Conservation (phyloP, 2,797 vertebrate genomes). For the Chelon labrosus region DNA sequence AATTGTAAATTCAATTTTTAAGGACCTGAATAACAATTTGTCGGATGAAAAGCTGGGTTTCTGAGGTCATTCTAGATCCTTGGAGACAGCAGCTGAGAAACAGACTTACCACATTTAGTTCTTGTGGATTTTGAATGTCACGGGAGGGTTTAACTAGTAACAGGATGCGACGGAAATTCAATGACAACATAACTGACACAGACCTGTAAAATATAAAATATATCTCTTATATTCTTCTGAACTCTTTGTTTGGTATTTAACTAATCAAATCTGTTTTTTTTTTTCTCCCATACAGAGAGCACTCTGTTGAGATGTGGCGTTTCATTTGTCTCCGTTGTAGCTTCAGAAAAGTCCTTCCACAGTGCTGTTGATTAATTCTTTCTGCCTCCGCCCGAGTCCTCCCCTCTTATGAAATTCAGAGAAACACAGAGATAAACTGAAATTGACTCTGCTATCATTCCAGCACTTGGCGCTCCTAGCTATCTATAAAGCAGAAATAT, state of each 20-base stretch:
- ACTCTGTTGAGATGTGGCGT: not conserved
- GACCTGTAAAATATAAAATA: not conserved
- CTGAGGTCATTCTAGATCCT: not conserved
- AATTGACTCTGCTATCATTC: conserved; percentile 54
- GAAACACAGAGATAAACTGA: conserved; percentile 44
- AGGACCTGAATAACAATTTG: no score
- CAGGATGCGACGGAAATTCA: no score
- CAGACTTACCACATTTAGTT: not conserved
- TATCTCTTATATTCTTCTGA: not conserved
- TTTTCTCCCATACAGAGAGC: not conserved
- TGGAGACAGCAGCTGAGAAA: not conserved
- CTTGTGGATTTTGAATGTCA: no score
- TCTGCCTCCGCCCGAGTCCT: conserved; percentile 31
- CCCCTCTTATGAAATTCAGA: conserved; percentile 16
- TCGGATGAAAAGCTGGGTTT: no score
- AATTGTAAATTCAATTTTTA: not conserved
- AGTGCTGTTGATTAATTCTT: conserved; percentile 31
- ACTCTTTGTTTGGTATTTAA: not conserved
- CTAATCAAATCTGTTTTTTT: not conserved
- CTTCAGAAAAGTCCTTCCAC: not conserved
- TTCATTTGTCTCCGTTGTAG: conserved; percentile 1
- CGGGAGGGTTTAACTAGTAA: not conserved
- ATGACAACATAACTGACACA: not conserved
- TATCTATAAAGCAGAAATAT: conserved; percentile 23
- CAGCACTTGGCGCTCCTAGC: not conserved